Evolutionary conservation across 2,113 vertebrate species (phyloP), one percentile per base, ranked within the genome.

Genomic region (Pangasianodon gigas): DNA sequence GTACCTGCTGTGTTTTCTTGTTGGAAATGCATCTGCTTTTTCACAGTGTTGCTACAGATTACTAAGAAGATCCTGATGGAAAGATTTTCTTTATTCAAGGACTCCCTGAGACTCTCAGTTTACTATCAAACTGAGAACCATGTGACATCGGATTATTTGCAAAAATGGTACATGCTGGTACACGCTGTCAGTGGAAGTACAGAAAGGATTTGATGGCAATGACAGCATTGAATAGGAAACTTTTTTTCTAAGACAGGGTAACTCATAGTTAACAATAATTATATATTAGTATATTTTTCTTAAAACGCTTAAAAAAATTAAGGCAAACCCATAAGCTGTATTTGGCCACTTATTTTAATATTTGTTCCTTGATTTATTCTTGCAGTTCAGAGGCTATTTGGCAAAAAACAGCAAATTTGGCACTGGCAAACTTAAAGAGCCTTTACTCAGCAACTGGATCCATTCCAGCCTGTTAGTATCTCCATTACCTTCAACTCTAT

Each of bases 1-100:
- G 92, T 93, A 95, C 94, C 94, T 95, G 93, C 93, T 92, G 81
- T 84, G 89, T 86, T 94, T 92, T 94, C 92, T 92, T 89, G 93
- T 91, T 77, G 69, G 88, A 93, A 89, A 92, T 82, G 71, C 69
- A 79, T 52, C 81, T 75, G 41, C 58, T 65, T 74, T 82, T 86
- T 90, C 82, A 87, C 90, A 67, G 79, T 87, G 85, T 89, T 87
- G 81, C 62, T 89, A 84, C 81, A 82, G 85, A 52, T 88, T 90
- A 77, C 52, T 79, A 87, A 74, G 37, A 85, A 79, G 44, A 48
- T 79, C 88, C 26, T 58, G 18, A 85, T 13, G 46, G 69, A 60
- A 84, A 60, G 80, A 71, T n/a, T 48, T 37, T 14, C 69, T 51
- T 65, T 52, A 71, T 58, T 86, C 79, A 88, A 86, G 89, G 52